Evolutionary conservation across 2,113 vertebrate species (phyloP).

Genomic region (Pygoscelis antarcticus): DNA sequence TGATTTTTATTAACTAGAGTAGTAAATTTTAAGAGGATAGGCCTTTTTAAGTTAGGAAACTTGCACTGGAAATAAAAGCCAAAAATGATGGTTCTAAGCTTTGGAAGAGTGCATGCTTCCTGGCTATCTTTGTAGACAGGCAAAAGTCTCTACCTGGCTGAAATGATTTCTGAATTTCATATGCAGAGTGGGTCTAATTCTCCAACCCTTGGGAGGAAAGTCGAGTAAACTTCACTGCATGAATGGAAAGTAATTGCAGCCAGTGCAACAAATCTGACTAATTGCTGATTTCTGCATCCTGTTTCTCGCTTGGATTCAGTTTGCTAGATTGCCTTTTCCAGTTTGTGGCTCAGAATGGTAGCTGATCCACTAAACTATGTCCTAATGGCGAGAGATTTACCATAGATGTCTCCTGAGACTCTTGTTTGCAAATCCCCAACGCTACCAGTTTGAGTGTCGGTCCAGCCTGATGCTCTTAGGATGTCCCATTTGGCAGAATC

Average conservation of each 20-base stretch:
- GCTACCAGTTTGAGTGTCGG: background rate
- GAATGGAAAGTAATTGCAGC: slow-evolving; percentile 13
- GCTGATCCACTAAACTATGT: background rate
- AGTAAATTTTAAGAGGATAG: background rate
- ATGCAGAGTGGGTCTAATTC: background rate
- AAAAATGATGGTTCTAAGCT: background rate
- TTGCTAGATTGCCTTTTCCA: background rate
- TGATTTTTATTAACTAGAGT: background rate
- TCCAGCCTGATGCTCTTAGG: background rate
- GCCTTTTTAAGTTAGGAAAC: background rate
- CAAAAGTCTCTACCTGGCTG: background rate
- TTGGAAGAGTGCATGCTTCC: background rate
- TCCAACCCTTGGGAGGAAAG: background rate
- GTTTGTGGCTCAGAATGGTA: background rate
- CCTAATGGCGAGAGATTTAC: background rate
- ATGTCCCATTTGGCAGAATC: background rate
- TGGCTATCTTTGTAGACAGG: background rate
- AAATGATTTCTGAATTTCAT: background rate
- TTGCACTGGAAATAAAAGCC: background rate
- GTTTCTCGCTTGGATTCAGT: background rate
- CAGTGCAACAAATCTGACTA: slow-evolving; percentile 30
- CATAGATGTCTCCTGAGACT: background rate
- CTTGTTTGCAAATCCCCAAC: background rate
- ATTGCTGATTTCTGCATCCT: background rate
- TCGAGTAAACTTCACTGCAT: background rate